phyloP scores from a whole-genome alignment of 1,140 invertebrate genomes.

The Apis laboriosa region DNA sequence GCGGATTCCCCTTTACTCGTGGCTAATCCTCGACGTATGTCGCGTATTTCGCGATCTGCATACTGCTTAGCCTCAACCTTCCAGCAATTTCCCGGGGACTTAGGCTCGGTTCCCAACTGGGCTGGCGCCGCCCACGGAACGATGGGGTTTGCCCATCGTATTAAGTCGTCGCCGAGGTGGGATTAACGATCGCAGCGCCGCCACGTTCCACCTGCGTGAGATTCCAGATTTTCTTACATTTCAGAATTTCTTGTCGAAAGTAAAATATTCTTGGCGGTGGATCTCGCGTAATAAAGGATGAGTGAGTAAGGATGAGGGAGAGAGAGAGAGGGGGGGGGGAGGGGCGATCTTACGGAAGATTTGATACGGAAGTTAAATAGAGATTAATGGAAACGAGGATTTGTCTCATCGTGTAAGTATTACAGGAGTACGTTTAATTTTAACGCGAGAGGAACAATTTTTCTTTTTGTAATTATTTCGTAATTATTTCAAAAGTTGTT shows the following conservation, averaged over 20 bases:
- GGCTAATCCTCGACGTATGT: constrained; percentile 73
- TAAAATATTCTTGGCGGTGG: background rate
- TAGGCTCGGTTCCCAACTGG: constrained; percentile 45
- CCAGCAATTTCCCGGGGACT: constrained; percentile 67
- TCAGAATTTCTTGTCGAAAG: background rate
- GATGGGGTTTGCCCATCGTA: constrained; percentile 66
- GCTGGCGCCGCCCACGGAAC: constrained; percentile 49
- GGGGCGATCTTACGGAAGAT: too few relatives aligned
- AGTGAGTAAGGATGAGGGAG: too few relatives aligned
- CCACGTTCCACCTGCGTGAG: constrained; percentile 18
- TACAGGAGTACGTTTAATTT: too few relatives aligned
- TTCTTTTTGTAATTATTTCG: too few relatives aligned
- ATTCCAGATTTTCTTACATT: background rate
- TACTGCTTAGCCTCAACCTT: constrained; percentile 68
- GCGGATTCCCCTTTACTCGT: constrained; percentile 54
- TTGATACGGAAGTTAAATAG: too few relatives aligned
- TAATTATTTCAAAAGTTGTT: too few relatives aligned
- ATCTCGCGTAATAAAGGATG: background rate
- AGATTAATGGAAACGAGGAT: too few relatives aligned
- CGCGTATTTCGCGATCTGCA: constrained; percentile 74
- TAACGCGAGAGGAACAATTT: too few relatives aligned
- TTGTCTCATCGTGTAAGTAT: too few relatives aligned
- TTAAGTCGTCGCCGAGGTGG: constrained; percentile 67
- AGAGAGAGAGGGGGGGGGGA: too few relatives aligned
- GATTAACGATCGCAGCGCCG: constrained; percentile 68